These are phyloP conservation scores for Callospermophilus lateralis DNA, from an alignment of 2,113 vertebrate genomes.

Conservation along the genomic window DNA sequence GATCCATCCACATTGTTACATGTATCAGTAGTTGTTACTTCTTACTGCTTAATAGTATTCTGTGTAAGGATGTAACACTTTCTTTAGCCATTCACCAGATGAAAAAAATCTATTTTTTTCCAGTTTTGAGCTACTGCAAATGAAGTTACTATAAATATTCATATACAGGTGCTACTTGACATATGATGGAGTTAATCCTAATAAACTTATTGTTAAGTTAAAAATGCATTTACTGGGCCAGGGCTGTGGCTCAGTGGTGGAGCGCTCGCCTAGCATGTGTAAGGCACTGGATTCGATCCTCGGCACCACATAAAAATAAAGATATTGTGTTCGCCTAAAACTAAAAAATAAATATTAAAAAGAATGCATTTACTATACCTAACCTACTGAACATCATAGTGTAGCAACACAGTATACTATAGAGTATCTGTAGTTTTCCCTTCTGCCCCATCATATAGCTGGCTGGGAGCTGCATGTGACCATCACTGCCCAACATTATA, in stretches of 20 bases:
- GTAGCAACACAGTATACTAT: background rate
- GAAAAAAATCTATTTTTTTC: background rate
- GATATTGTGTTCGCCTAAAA: too few relatives aligned
- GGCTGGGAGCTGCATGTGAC: background rate
- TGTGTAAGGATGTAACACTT: background rate
- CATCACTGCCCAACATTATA: background rate
- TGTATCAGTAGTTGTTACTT: background rate
- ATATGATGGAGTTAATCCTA: background rate
- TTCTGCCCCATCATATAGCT: background rate
- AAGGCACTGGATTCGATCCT: too few relatives aligned
- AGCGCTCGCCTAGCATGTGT: too few relatives aligned
- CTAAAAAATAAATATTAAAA: background rate
- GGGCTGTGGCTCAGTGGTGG: too few relatives aligned
- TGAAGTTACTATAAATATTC: conserved; percentile 13
- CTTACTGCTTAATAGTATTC: background rate
- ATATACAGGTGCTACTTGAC: background rate
- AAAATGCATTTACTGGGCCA: background rate
- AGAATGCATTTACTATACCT: background rate
- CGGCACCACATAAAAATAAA: too few relatives aligned
- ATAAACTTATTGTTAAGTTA: background rate
- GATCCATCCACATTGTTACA: background rate
- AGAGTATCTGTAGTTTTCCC: background rate
- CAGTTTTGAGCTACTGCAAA: background rate
- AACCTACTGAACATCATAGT: too few relatives aligned
- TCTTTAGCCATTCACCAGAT: background rate